phyloP scores from a whole-genome alignment of 2,113 vertebrate species.

The Ictidomys tridecemlineatus region DNA sequence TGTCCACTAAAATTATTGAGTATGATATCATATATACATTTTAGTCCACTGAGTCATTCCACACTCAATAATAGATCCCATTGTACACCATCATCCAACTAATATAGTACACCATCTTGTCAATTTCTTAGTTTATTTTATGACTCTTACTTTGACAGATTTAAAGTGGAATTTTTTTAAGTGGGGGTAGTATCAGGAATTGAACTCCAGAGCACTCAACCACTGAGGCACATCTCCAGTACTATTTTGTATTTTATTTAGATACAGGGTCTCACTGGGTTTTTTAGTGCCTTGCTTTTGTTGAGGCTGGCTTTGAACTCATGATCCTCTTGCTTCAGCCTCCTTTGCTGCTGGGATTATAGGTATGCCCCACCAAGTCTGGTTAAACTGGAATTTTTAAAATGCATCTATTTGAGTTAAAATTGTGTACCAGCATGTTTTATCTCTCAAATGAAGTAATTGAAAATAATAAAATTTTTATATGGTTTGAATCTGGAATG shows the following conservation, averaged over 20 bases:
- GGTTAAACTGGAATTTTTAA: not conserved
- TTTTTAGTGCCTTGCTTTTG: too few relatives aligned
- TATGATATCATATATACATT: not conserved
- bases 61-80: not conserved
- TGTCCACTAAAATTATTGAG: not conserved
- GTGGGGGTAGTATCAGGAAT: too few relatives aligned
- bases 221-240: too few relatives aligned
- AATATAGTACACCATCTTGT: not conserved
- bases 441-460: not conserved
- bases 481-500: not conserved
- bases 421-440: not conserved
- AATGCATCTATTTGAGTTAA: not conserved
- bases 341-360: too few relatives aligned
- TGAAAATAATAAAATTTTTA: conserved; percentile 11
- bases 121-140: not conserved
- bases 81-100: not conserved
- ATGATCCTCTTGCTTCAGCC: too few relatives aligned
- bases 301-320: too few relatives aligned
- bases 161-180: not conserved
- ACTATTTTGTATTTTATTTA: too few relatives aligned
- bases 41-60: not conserved
- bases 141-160: not conserved
- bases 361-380: too few relatives aligned
- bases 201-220: too few relatives aligned
- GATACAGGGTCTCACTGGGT: too few relatives aligned